phyloP scores from a whole-genome alignment of 2,888 invertebrate species.

The Caenorhabditis macrosperma region DNA sequence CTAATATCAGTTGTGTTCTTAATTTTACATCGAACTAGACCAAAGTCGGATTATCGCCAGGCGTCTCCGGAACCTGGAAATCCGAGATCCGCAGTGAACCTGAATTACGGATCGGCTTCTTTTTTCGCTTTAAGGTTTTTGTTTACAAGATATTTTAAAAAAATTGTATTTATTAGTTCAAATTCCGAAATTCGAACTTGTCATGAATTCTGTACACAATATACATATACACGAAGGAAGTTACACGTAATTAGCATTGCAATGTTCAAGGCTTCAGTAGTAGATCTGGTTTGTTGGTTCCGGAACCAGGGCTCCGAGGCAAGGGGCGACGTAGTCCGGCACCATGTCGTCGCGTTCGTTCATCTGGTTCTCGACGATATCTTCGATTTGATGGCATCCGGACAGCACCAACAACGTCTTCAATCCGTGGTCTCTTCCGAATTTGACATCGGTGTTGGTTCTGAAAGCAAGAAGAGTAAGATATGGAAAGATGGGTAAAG shows the following conservation, averaged over 20 bases:
- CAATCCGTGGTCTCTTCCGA: constrained; percentile 92
- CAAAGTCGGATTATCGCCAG: too few species aligned
- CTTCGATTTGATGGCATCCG: constrained; percentile 76
- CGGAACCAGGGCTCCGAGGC: constrained; percentile 75
- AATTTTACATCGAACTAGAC: too few species aligned
- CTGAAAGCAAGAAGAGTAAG: constrained; percentile 47
- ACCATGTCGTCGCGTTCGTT: constrained; percentile 76
- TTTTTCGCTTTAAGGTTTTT: too few species aligned
- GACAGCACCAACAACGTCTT: constrained; percentile 88
- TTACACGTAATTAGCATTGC: background rate
- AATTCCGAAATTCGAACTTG: too few species aligned
- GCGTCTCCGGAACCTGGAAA: too few species aligned
- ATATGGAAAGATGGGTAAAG: background rate
- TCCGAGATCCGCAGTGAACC: too few species aligned
- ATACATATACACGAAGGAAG: background rate
- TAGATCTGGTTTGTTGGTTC: constrained; percentile 6
- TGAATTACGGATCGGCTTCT: too few species aligned
- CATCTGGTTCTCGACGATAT: constrained; percentile 73
- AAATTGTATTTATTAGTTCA: too few species aligned
- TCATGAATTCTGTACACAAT: background rate
- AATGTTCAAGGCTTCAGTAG: background rate
- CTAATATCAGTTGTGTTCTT: too few species aligned
- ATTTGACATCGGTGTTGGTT: constrained; percentile 90
- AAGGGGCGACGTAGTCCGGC: constrained; percentile 77
- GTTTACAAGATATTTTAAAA: too few species aligned